Conservation (phyloP, 2,113 vertebrate genomes). For the Phrynosoma platyrhinos region DNA sequence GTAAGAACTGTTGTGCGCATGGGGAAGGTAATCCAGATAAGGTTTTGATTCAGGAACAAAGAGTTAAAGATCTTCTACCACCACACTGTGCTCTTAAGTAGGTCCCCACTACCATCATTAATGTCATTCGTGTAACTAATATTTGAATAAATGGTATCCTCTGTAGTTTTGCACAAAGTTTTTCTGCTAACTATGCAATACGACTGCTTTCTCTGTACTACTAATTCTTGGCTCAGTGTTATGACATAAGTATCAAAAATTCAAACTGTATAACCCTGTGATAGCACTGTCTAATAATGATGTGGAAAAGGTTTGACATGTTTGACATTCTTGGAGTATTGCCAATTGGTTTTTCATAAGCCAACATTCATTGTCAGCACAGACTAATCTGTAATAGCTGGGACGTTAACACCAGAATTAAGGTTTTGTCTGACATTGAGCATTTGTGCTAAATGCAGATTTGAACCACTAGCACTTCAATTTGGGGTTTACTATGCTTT, state of each 20-base stretch:
- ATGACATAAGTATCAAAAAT: background rate
- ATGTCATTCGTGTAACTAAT: no score
- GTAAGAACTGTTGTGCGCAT: background rate
- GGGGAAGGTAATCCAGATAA: background rate
- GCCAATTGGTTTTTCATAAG: conserved; percentile 2
- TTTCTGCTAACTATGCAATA: background rate
- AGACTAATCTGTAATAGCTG: background rate
- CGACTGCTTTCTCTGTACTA: background rate
- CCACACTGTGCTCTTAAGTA: background rate
- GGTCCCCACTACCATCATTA: no score
- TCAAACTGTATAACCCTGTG: background rate
- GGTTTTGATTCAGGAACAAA: background rate
- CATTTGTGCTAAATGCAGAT: background rate
- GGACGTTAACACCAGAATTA: background rate
- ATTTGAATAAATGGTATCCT: background rate
- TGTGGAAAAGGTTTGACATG: background rate
- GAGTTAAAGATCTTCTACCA: background rate
- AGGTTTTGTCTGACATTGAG: background rate
- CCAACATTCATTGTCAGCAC: background rate
- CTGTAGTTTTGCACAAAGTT: background rate
- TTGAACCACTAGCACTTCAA: background rate
- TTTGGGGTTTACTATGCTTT: background rate
- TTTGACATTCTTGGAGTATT: conserved; percentile 7
- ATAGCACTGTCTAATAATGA: background rate
- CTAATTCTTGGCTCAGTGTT: conserved; percentile 1